Evolutionary conservation across 2,888 invertebrate species (phyloP).

Genomic region (Lucinisca nassula): DNA sequence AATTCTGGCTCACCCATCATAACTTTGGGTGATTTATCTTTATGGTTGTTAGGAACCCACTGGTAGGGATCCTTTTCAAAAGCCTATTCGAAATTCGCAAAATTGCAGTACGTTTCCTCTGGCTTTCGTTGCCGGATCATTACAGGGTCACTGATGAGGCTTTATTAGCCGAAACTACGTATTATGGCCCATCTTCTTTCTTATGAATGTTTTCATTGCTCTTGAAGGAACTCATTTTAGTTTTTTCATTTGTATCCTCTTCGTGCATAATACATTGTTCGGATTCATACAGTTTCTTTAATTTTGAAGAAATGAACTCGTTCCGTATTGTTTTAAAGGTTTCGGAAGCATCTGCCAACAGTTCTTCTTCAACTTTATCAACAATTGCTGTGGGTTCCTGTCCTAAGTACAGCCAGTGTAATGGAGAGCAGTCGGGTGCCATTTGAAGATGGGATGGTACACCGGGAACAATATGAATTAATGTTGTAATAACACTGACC

Average conservation of each 20-base stretch:
- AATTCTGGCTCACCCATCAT: constrained; percentile 30
- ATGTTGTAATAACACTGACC: not conserved
- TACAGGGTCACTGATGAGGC: too few relatives aligned
- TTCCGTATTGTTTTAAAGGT: not conserved
- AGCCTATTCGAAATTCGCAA: too few relatives aligned
- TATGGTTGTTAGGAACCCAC: not conserved
- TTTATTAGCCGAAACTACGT: too few relatives aligned
- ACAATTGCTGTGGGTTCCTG: not conserved
- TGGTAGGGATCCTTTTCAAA: not conserved
- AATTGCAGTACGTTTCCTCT: too few relatives aligned
- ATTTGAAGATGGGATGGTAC: not conserved
- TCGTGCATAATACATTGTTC: not conserved
- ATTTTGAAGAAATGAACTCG: not conserved
- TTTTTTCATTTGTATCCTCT: not conserved
- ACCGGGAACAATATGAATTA: not conserved
- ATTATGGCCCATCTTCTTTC: too few relatives aligned
- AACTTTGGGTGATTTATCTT: not conserved
- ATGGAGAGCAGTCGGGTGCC: not conserved
- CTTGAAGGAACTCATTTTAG: too few relatives aligned
- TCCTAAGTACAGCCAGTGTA: not conserved
- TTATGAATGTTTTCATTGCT: too few relatives aligned
- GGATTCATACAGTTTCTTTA: not conserved
- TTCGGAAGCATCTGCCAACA: not conserved
- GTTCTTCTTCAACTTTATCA: not conserved
- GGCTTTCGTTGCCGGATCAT: too few relatives aligned